Evolutionary conservation across 2,888 invertebrate species (phyloP).

Genomic region (Oxyteleia sp.): DNA sequence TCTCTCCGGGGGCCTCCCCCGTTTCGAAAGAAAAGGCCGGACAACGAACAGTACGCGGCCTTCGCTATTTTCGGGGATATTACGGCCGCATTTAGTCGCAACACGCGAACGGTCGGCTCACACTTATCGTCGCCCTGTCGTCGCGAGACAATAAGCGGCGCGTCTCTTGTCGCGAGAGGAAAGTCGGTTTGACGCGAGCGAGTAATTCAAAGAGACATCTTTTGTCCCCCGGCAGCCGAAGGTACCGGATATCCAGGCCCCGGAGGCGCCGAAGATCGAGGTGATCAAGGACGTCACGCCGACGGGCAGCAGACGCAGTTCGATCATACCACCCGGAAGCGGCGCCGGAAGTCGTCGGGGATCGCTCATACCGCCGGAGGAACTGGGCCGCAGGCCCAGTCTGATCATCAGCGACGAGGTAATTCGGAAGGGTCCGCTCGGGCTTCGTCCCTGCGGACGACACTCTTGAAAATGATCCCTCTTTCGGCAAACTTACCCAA

Average conservation of each 20-base stretch:
- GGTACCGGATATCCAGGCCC: conserved; percentile 88
- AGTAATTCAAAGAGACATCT: no score
- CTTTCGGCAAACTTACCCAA: no score
- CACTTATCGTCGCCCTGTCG: conserved; percentile 72
- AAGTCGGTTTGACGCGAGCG: no score
- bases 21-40: conserved; percentile 63
- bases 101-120: conserved; percentile 74
- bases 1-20: conserved; percentile 73
- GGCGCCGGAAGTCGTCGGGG: conserved; percentile 92
- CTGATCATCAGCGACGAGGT: conserved; percentile 98
- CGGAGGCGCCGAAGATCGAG: conserved; percentile 95
- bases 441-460: background rate
- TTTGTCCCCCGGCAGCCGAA: no score
- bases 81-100: conserved; percentile 79
- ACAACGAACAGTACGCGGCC: conserved; percentile 76
- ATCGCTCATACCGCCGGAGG: conserved; percentile 96
- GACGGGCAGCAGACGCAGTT: conserved; percentile 92
- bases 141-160: conserved; percentile 57
- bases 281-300: conserved; percentile 94
- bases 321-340: conserved; percentile 90
- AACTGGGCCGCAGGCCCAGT: conserved; percentile 95
- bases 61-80: conserved; percentile 87
- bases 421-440: conserved; percentile 88
- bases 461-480: background rate
- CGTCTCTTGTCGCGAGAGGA: background rate